Conservation (phyloP, 2,888 invertebrate species). For the Drosophila anceps region DNA sequence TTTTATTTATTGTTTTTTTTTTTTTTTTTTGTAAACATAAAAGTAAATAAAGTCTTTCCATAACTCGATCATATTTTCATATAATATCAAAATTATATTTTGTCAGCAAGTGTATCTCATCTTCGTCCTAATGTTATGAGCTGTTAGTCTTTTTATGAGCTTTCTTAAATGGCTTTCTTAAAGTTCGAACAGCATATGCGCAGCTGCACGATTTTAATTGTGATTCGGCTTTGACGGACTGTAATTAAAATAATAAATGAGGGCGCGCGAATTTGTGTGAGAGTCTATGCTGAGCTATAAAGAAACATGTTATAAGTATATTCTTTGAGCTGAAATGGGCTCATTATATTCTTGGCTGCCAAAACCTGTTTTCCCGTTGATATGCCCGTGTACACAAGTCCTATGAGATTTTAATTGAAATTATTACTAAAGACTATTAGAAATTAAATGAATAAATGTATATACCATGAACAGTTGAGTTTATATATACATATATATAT, state of each 20-base stretch:
- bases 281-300: background rate
- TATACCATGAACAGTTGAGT: background rate
- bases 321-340: background rate
- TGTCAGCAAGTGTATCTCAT: background rate
- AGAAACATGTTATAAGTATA: background rate
- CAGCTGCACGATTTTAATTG: slow-evolving; percentile 35
- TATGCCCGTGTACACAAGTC: background rate
- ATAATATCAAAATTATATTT: background rate
- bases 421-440: background rate
- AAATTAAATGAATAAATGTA: background rate
- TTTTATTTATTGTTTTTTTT: no score
- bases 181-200: slow-evolving; percentile 25
- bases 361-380: background rate
- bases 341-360: background rate
- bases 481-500: background rate
- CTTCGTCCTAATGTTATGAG: background rate
- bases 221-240: slow-evolving; percentile 12
- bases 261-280: slow-evolving; percentile 1
- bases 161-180: slow-evolving; percentile 24
- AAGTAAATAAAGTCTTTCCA: background rate
- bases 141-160: background rate
- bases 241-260: slow-evolving; percentile 28
- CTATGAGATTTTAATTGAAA: background rate
- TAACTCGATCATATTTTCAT: background rate
- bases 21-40: no score